Evolutionary conservation across 2,888 invertebrate genomes (phyloP), one percentile per base, ranked within the genome.

Genomic region (Cantharis rufa): DNA sequence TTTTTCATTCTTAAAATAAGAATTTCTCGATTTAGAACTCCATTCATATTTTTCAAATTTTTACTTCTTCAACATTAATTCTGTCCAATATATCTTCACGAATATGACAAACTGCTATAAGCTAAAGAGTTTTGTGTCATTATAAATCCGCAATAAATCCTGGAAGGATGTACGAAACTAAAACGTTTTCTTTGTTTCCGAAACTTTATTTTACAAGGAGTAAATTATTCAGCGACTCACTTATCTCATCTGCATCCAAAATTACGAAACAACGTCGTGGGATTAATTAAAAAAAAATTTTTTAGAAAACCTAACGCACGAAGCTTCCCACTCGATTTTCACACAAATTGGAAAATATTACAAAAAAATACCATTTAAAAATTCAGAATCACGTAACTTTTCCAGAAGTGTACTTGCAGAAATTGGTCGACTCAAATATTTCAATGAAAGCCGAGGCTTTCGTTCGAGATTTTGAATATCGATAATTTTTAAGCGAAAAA

Each of bases 61-160:
- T 24, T 15, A 66, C 64, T 66, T 66, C 64, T 66, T 66, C 21
- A 66, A 16, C 64, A 16, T 66, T 66, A 66, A 66, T n/a, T 18
- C 18, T 21, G 64, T 15, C 21, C 64, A 66, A 21, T 66, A 66
- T 66, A 21, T 66, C 64, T 66, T 66, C 24, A 15, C n/a, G 24
- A 66, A 66, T 18, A 21, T 66, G 64, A 66, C 64, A 21, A 66
- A 21, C 64, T 66, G n/a, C 64, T 21, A 18, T 18, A 66, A 66
- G 64, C 64, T 66, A 66, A 66, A 66, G 21, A 66, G 18, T 66
- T 66, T 66, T 66, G 64, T 24, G 64, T 66, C 64, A 66, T 66
- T 66, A 66, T 66, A 66, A 66, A 66, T 66, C 64, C 64, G 24
- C 24, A 66, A 66, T 16, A 66, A 66, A 66, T 66, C 64, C 64